Conservation (phyloP, 2,888 invertebrate genomes). For the Acanthosepion pharaonis region DNA sequence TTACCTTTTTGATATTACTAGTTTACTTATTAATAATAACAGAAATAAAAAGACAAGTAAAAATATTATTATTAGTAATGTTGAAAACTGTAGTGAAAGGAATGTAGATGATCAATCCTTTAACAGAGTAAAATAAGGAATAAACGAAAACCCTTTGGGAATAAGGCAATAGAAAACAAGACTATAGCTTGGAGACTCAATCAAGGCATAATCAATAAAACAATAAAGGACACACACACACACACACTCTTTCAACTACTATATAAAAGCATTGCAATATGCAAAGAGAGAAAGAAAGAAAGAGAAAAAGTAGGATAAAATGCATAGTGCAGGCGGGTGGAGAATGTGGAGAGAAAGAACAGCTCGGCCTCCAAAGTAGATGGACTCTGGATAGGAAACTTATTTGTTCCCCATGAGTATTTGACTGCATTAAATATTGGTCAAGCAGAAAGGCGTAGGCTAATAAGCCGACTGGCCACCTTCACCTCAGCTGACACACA, state of each 20-base stretch:
- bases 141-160: neutral
- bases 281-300: neutral
- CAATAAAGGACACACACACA: conserved; percentile 8
- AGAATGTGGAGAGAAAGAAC: neutral
- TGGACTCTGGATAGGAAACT: conserved; percentile 18
- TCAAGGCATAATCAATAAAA: neutral
- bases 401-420: neutral
- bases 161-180: neutral
- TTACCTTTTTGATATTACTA: too few relatives aligned
- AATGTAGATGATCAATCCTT: conserved; percentile 9
- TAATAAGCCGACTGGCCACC: conserved; percentile 12
- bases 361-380: neutral
- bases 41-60: neutral
- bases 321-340: neutral
- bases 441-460: conserved; percentile 33
- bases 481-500: conserved; percentile 9
- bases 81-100: neutral
- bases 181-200: conserved; percentile 17
- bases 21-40: neutral
- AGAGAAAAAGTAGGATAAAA: neutral
- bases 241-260: neutral
- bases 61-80: neutral
- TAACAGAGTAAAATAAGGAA: conserved; percentile 21
- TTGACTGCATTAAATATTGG: conserved; percentile 33
- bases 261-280: neutral